A percentile compares a stretch with the other conserved stretches of the same genome.
These are phyloP conservation scores for Hydropsyche betteni DNA, from an alignment of 2,888 invertebrate species.

Conservation along the genomic window DNA sequence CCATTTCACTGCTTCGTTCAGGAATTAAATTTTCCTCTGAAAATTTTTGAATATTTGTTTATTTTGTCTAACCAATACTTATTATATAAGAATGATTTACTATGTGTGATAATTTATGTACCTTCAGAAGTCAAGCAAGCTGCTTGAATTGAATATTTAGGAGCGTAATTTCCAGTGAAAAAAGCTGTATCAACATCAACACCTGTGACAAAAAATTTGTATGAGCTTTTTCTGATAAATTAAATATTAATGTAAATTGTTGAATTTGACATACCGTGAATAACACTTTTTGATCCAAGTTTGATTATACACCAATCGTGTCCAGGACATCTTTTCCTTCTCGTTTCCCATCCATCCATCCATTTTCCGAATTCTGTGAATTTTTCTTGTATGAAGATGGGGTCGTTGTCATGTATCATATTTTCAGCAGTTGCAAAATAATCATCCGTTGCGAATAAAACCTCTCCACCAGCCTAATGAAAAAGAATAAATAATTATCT, in stretches of 20 bases:
- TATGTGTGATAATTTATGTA: conserved; percentile 53
- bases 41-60: conserved; percentile 48
- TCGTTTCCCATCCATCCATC: conserved; percentile 77
- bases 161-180: conserved; percentile 72
- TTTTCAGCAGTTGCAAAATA: conserved; percentile 72
- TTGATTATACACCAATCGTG: conserved; percentile 73
- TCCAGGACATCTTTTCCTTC: conserved; percentile 68
- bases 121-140: conserved; percentile 65
- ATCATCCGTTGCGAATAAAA: conserved; percentile 71
- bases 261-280: conserved; percentile 61
- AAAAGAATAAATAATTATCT: conserved; percentile 35
- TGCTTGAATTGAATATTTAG: conserved; percentile 70
- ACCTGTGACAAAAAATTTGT: conserved; percentile 55
- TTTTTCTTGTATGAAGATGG: conserved; percentile 66
- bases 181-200: conserved; percentile 69
- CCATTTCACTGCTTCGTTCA: conserved; percentile 61
- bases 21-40: conserved; percentile 64
- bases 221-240: not conserved
- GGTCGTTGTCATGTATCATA: conserved; percentile 65
- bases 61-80: no score
- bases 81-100: not conserved
- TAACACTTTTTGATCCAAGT: conserved; percentile 65
- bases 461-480: conserved; percentile 67
- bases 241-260: not conserved
- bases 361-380: conserved; percentile 72